Conservation (phyloP, 2,888 invertebrate genomes). For the Orchesellides sinensis region DNA sequence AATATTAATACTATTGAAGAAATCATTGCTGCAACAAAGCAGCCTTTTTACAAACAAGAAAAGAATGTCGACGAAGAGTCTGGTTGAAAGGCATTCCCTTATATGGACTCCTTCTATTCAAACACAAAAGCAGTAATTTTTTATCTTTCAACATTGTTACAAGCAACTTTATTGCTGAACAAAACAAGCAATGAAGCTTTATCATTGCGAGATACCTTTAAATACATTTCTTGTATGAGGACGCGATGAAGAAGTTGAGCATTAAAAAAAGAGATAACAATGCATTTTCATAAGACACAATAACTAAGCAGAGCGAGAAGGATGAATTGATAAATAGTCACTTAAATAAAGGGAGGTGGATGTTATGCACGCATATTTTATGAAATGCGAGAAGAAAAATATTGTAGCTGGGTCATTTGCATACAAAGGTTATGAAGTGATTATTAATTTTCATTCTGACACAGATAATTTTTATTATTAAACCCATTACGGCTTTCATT, state of each 20-base stretch:
- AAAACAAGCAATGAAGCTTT: not conserved
- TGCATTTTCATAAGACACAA: constrained; percentile 9
- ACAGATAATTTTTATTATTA: constrained; percentile 10
- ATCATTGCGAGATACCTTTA: not conserved
- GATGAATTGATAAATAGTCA: constrained; percentile 35
- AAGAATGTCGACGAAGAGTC: constrained; percentile 7
- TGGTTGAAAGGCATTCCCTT: constrained; percentile 38
- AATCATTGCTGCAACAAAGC: not conserved
- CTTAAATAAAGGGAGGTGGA: constrained; percentile 1
- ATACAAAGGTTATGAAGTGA: constrained; percentile 36
- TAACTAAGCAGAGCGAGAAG: not conserved
- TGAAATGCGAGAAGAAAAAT: not conserved
- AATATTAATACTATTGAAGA: not conserved
- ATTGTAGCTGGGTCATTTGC: constrained; percentile 19
- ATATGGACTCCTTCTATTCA: constrained; percentile 26
- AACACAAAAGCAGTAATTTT: constrained; percentile 9
- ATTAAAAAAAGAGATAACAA: constrained; percentile 1
- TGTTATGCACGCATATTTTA: too few relatives aligned
- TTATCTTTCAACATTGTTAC: not conserved
- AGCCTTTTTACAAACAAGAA: not conserved
- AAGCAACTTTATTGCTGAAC: not conserved
- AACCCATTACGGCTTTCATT: not conserved
- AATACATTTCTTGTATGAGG: not conserved
- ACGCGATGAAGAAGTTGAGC: not conserved
- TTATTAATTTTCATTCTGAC: constrained; percentile 30